Base-by-base conservation (phyloP, 53 echinoderm and acorn worm species). In the Luidia sarsii region DNA sequence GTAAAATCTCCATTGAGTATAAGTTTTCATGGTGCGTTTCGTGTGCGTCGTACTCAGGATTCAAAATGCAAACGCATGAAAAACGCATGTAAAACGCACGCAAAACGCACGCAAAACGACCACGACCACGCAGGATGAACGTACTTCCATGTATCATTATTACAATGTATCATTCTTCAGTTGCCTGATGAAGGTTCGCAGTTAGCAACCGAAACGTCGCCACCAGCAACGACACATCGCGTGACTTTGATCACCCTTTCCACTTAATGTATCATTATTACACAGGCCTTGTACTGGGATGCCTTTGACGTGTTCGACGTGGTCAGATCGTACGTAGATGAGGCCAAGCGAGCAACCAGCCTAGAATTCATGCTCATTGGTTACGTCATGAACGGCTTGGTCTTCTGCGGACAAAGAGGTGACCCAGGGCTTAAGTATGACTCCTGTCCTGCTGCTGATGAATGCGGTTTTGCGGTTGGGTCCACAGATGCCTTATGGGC, bases 261-360 rank as follows among this genome's bases (percentile, higher is more conserved):
- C n/a, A n/a, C 8, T 57, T 35, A 22, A 41, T 15, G n/a, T n/a
- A n/a, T n/a, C n/a, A n/a, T n/a, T n/a, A n/a, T n/a, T n/a, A 48
- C 48, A 3, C 48, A 94, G 94, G 83, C 89, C 0, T 75, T 70
- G 13, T 94, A 80, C 33, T 94, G 94, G 94, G 94, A 94, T 67
- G 94, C 89, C 22, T 91, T 85, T 85, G 86, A 89, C 56, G 89
- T 91, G 22, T 91, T 91, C 48, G 36, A 52, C 2, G 85, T 82
- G 33, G 89, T 91, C 14, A 89, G 74, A 57, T 52, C 91, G 11
- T 94, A 88, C 83, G 86, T 89, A 19, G 68, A 85, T 43, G 79
- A 88, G 16, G 94, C 88, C 11, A 71, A 77, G 33, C 60, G 94
- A 34, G 63, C 82, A 2, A 83, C 66, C 69, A 67, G 88, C 13